Conservation (phyloP, 2,888 invertebrate species). For the Syrista parreyssii region DNA sequence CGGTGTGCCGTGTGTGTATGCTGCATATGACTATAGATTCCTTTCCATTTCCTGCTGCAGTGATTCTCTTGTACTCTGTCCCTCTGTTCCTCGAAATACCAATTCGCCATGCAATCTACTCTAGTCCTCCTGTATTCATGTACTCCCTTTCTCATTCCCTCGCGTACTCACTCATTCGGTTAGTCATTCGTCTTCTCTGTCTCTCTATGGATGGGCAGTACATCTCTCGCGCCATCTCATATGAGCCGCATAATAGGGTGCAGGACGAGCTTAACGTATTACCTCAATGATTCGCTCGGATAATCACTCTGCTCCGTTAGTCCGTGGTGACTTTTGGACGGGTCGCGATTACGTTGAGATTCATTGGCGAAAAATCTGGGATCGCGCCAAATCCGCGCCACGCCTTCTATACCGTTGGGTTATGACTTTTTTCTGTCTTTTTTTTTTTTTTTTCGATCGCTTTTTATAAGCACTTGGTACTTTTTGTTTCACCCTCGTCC, state of each 20-base stretch:
- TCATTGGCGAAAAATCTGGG: slow-evolving; percentile 2
- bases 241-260: slow-evolving; percentile 19
- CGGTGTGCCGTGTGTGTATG: neutral
- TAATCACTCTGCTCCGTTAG: slow-evolving; percentile 4
- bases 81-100: neutral
- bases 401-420: no score
- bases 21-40: neutral
- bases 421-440: no score
- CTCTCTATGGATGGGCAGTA: neutral
- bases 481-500: no score
- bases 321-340: neutral
- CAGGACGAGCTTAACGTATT: slow-evolving; percentile 9
- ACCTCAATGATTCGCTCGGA: slow-evolving; percentile 7
- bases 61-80: neutral
- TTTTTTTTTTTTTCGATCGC: no score
- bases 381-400: neutral
- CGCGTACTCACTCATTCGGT: neutral
- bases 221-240: slow-evolving; percentile 27
- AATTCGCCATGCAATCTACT: neutral
- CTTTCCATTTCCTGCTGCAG: neutral
- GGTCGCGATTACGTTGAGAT: neutral
- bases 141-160: neutral
- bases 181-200: neutral
- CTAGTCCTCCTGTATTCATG: neutral
- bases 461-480: no score